Evolutionary conservation across 2,113 vertebrate genomes (phyloP).

Genomic region (Urocynchramus pylzowi): DNA sequence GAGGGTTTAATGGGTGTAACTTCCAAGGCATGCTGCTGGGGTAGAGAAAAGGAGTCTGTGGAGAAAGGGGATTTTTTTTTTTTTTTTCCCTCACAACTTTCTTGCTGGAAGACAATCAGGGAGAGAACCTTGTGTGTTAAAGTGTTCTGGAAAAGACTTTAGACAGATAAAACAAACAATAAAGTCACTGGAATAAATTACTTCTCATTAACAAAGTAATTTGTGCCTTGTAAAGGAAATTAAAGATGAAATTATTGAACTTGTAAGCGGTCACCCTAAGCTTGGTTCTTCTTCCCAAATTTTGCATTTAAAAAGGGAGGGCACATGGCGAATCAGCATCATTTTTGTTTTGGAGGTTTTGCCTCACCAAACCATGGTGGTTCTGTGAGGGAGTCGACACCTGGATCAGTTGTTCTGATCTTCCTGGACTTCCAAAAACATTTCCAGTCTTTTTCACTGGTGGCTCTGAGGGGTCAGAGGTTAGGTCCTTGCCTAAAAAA

Average conservation of each 20-base stretch:
- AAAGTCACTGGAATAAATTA: neutral
- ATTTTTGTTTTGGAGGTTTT: neutral
- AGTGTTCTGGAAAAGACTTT: neutral
- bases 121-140: neutral
- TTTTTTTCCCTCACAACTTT: neutral
- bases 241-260: neutral
- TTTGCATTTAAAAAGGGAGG: neutral
- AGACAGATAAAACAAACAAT: neutral
- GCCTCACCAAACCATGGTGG: neutral
- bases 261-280: neutral
- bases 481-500: neutral
- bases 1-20: neutral
- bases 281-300: neutral
- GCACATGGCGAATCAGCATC: neutral
- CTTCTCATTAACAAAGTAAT: neutral
- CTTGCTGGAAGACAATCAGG: neutral
- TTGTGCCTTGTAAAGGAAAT: neutral
- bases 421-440: neutral
- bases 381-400: neutral
- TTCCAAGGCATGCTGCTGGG: neutral
- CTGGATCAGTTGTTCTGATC: neutral
- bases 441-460: neutral
- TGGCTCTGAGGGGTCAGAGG: neutral
- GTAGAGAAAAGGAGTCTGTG: neutral
- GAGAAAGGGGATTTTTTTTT: neutral